Evolutionary conservation across 2,888 invertebrate genomes (phyloP), one percentile per base, ranked within the genome.

Genomic region (Stenoptilia bipunctidactyla): DNA sequence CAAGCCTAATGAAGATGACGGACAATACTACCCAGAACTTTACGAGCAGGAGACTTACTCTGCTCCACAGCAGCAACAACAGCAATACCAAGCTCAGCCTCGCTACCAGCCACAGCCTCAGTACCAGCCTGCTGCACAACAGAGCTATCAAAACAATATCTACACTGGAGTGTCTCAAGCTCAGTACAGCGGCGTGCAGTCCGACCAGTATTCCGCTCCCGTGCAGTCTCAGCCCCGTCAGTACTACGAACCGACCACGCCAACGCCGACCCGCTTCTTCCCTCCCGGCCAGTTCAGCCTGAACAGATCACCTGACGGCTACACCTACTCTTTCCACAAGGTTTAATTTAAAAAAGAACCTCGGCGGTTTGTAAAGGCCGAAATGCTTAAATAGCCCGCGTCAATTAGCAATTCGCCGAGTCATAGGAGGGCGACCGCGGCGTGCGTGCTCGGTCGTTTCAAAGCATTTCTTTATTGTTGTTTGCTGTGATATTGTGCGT

Each of bases 241-340:
- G 47, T 87, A 88, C 63, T 85, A 85, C 58, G 82, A 85, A 42
- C 66, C 79, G 20, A 84, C 86, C 45, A 93, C 93, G 40, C 90
- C 87, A 46, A 80, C 88, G 15, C 91, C 93, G 13, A 87, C 88
- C 58, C 87, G 90, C 55, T 93, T 92, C 84, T 91, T 90, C 66
- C 93, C 93, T 39, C 93, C 94, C 20, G 94, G 94, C 51, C 93
- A 94, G 73, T 87, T 94, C 58, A 91, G 90, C 53, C 85, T 95
- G 53, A 94, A 93, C 85, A 87, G 94, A 63, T 93, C 92, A 44
- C 94, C 94, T 33, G 94, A 94, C 62, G 94, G 94, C 59, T 94
- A 90, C 84, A 92, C 92, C 58, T 94, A 93, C 79, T 92, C 90
- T 51, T 93, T 93, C 86, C 92, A 90, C 82, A 92, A 83, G 76